Conservation (phyloP, 2,113 vertebrate genomes). For the Engraulis encrasicolus region DNA sequence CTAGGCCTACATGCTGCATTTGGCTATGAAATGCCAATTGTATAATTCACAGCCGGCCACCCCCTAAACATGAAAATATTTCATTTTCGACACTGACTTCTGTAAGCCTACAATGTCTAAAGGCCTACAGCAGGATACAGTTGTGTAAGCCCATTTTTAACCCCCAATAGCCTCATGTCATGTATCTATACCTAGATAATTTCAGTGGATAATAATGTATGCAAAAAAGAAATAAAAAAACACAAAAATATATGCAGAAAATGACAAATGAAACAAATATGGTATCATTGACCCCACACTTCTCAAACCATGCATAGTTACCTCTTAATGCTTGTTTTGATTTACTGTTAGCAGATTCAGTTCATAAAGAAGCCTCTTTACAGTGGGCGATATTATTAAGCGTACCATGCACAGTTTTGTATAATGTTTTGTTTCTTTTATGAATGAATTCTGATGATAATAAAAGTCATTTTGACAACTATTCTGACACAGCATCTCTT, state of each 20-base stretch:
- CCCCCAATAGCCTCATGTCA: too few relatives aligned
- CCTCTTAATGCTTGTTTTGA: constrained; percentile 41
- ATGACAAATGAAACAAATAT: not conserved
- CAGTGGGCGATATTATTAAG: constrained; percentile 42
- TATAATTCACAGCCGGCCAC: not conserved
- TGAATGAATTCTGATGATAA: constrained; percentile 64
- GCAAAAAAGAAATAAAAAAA: too few relatives aligned
- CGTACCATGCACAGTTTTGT: constrained; percentile 61
- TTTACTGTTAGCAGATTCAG: constrained; percentile 2
- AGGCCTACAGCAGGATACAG: not conserved
- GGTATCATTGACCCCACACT: constrained; percentile 52
- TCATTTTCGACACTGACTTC: not conserved
- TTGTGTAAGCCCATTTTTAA: too few relatives aligned
- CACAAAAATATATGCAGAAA: too few relatives aligned
- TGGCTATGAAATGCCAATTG: not conserved
- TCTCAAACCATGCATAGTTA: constrained; percentile 38
- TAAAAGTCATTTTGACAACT: constrained; percentile 49
- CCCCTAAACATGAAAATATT: not conserved
- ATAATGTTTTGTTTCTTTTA: constrained; percentile 58
- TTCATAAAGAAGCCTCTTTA: constrained; percentile 39
- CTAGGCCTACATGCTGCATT: not conserved
- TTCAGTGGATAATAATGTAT: too few relatives aligned
- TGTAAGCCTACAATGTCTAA: not conserved
- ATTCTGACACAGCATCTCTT: too few relatives aligned
- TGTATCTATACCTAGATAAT: too few relatives aligned